Evolutionary conservation across 1,140 invertebrate genomes (phyloP), one percentile per base, ranked within the genome.

Genomic region (Musca domestica): DNA sequence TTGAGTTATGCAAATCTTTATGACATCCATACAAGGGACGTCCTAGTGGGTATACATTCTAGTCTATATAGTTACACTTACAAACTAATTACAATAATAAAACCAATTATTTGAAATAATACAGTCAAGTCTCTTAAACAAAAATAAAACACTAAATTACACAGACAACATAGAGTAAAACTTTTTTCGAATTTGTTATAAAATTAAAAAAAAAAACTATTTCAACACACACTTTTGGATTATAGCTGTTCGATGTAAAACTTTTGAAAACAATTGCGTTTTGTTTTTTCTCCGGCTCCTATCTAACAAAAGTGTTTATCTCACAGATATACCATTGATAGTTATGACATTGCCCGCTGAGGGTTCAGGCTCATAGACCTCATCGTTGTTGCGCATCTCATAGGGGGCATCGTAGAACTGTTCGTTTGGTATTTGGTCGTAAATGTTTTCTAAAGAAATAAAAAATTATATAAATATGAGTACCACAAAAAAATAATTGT

Each of bases 281-380:
- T n/a, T n/a, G n/a, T 30, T 20, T 17, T 23, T 52, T n/a, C 51
- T 51, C 48, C 48, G 3, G 3, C 12, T n/a, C 3, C n/a, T 14
- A 22, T 52, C 51, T 23, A 61, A 58, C n/a, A 61, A 34, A 61
- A 61, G 56, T 67, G 61, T 69, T 82, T 84, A 90, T 84, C 88
- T 85, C 63, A 90, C 88, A 54, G 89, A 86, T 9, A 91, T 89
- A 47, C 89, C 89, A 72, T 91, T 91, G 70, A 91, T 90, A 25
- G 89, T 91, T 67, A 91, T 89, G 7, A 87, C 85, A 73, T 88
- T 88, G 68, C 86, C 86, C 83, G 66, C 81, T 25, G 87, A 81
- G 6, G 89, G 89, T 73, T 89, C 89, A 1, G 88, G 88, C 70
- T 91, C 89, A 77, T 91, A 91, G 22, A 90, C 88, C 58, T 88